Percentiles rank a stretch among this genome's conserved stretches.
These are phyloP conservation scores for Mythimna vitellina DNA, from an alignment of 2,888 invertebrate species.

Conservation along the genomic window DNA sequence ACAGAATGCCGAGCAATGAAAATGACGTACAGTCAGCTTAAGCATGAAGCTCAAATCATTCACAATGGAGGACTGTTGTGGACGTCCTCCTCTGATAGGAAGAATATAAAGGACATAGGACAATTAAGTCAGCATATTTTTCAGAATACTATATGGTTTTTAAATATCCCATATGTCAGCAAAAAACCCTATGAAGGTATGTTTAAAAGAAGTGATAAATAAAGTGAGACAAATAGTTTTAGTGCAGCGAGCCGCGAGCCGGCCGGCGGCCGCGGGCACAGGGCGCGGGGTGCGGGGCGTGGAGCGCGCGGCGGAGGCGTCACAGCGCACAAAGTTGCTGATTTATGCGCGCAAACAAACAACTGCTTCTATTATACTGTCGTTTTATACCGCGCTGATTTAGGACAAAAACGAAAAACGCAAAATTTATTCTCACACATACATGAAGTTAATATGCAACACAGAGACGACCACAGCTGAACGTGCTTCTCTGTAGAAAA, in stretches of 20 bases:
- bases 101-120: too few relatives aligned
- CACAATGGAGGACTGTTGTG: too few relatives aligned
- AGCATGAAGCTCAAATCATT: too few relatives aligned
- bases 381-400: slow-evolving; percentile 42
- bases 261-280: not conserved
- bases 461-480: not conserved
- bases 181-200: not conserved
- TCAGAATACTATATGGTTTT: not conserved
- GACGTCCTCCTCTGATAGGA: too few relatives aligned
- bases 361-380: slow-evolving; percentile 50
- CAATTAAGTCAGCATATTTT: not conserved
- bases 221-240: slow-evolving; percentile 20
- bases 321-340: slow-evolving; percentile 32
- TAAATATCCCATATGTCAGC: slow-evolving; percentile 1
- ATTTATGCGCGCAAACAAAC: slow-evolving; percentile 51
- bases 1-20: too few relatives aligned
- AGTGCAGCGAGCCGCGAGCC: not conserved
- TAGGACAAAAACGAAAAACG: slow-evolving; percentile 29
- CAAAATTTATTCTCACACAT: slow-evolving; percentile 19
- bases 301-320: not conserved
- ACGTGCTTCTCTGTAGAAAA: not conserved
- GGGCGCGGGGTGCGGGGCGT: not conserved
- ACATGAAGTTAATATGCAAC: slow-evolving; percentile 15
- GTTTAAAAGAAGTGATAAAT: slow-evolving; percentile 26
- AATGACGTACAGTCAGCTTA: too few relatives aligned